phyloP scores from a whole-genome alignment of 2,113 vertebrate species.

The Sebastes fasciatus region DNA sequence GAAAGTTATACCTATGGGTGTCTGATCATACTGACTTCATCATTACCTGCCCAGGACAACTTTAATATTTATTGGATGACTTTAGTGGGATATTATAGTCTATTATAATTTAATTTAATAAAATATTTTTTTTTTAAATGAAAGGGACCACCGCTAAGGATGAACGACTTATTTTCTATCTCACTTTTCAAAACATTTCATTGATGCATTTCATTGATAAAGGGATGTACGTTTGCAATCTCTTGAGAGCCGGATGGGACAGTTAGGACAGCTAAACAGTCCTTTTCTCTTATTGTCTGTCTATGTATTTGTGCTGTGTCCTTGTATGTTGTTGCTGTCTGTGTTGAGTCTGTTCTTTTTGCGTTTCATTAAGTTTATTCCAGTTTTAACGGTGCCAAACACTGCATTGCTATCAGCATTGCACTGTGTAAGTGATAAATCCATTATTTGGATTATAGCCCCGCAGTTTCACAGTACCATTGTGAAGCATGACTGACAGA shows the following conservation, averaged over 20 bases:
- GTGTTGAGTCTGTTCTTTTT: constrained; percentile 31
- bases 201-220: constrained; percentile 24
- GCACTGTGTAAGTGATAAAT: constrained; percentile 4
- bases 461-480: neutral
- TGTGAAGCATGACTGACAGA: neutral
- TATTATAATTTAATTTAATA: neutral
- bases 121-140: neutral
- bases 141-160: constrained; percentile 19
- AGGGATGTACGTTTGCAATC: constrained; percentile 36
- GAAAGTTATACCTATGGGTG: neutral
- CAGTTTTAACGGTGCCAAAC: constrained; percentile 28
- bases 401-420: constrained; percentile 12
- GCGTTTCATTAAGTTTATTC: neutral
- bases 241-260: constrained; percentile 49
- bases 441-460: constrained; percentile 9
- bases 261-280: constrained; percentile 15
- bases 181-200: neutral
- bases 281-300: constrained; percentile 1
- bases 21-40: neutral
- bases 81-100: constrained; percentile 7
- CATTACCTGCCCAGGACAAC: neutral
- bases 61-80: constrained; percentile 3
- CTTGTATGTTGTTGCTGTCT: constrained; percentile 30
- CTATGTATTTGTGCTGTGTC: constrained; percentile 14
- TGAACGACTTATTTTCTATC: neutral